Evolutionary conservation across 2,888 invertebrate genomes (phyloP), one percentile per base, ranked within the genome.

Genomic region (Onthophagus sagittarius): DNA sequence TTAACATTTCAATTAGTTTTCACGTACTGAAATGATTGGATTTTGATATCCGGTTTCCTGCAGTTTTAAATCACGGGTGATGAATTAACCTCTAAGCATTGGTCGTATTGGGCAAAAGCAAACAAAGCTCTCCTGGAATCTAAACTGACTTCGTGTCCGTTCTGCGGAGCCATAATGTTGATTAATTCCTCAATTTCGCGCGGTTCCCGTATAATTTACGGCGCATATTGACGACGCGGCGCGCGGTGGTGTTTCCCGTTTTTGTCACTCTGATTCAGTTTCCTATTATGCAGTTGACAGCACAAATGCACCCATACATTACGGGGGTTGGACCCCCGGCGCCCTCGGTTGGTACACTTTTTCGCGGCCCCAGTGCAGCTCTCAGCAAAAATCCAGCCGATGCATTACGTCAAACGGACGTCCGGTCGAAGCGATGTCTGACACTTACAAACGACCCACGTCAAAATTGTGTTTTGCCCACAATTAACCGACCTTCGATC

Each of bases 271-370:
- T 71, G 74, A 74, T 74, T 71, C 69, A 74, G 70, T 74, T 74
- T 74, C 67, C 71, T 74, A 74, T 74, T 74, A 74, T 74, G 71
- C 71, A 74, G 71, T 67, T 74, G 74, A 71, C 71, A 72, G 74
- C 23, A 39, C 69, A 67, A 71, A 71, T 74, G 69, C 69, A 69
- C 15, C 33, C 74, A 69, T 74, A 74, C 31, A 72, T 74, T 74
- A 74, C 69, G 62, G 32, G 39, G 33, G 69, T 53, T 15, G 32
- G 67, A 23, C 31, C 63, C 15, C 63, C 15, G 63, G 15, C 15
- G 63, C 67, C n/a, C 32, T 67, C 67, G 31, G n/a, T 31, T 23
- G 13, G 32, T 32, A 5, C 31, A 9, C 67, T 23, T 32, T 13
- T 23, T 15, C 64, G 7, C 64, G 64, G 67, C 67, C 13, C 6